A percentile compares a stretch with the other conserved stretches of the same genome.
Evolutionary conservation across 2,888 invertebrate genomes (phyloP).

Genomic region (Spialia ferax): DNA sequence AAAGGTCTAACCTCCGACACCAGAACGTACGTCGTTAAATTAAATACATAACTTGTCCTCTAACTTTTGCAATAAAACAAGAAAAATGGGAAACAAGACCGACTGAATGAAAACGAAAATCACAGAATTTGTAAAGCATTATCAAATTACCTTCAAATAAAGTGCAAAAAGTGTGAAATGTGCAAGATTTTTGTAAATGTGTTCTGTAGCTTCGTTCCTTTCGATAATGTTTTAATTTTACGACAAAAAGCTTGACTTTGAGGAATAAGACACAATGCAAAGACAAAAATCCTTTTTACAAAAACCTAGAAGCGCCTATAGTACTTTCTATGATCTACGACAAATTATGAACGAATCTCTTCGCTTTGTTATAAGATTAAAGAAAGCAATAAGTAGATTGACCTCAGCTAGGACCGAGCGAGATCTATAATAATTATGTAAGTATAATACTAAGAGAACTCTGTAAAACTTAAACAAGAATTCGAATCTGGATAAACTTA

Average conservation of each 20-base stretch:
- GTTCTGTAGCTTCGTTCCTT: not conserved
- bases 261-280: not conserved
- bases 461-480: too few relatives aligned
- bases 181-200: slow-evolving; percentile 8
- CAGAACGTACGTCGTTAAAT: slow-evolving; percentile 25
- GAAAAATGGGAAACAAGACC: not conserved
- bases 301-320: too few relatives aligned
- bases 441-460: too few relatives aligned
- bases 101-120: slow-evolving; percentile 21
- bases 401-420: too few relatives aligned
- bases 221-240: not conserved
- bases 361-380: too few relatives aligned
- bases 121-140: slow-evolving; percentile 23
- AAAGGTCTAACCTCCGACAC: slow-evolving; percentile 10
- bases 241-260: not conserved
- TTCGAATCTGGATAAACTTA: too few relatives aligned
- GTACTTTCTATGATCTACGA: too few relatives aligned
- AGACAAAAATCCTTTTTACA: too few relatives aligned
- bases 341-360: too few relatives aligned
- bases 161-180: slow-evolving; percentile 29
- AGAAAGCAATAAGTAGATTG: too few relatives aligned
- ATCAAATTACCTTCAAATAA: slow-evolving; percentile 36
- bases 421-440: too few relatives aligned
- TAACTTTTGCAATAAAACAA: slow-evolving; percentile 4
- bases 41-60: slow-evolving; percentile 34